These are phyloP conservation scores for Drosophila suzukii DNA, from an alignment of 1,140 invertebrate species.

Conservation along the genomic window DNA sequence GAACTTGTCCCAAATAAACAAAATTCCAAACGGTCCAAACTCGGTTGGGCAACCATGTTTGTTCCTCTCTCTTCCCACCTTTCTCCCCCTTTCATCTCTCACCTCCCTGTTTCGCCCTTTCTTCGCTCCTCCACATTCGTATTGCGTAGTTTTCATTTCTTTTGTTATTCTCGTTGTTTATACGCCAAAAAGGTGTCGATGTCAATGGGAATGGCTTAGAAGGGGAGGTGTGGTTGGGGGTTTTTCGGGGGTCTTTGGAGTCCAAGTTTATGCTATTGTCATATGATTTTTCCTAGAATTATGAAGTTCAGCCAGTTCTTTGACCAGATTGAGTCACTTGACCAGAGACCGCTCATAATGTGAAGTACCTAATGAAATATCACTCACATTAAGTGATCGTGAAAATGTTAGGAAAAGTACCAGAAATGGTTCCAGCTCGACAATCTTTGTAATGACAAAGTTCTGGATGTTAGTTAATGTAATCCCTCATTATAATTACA, in stretches of 20 bases:
- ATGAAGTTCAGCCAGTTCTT: slow-evolving; percentile 37
- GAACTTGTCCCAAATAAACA: slow-evolving; percentile 81
- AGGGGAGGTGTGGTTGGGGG: slow-evolving; percentile 4
- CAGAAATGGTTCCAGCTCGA: background rate
- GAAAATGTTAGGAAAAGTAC: background rate
- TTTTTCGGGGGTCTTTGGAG: slow-evolving; percentile 2
- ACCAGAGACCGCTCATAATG: background rate
- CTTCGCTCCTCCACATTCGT: slow-evolving; percentile 16
- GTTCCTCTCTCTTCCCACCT: background rate
- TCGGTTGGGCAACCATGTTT: slow-evolving; percentile 53
- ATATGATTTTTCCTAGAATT: slow-evolving; percentile 54
- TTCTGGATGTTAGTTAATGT: background rate
- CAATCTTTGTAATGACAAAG: background rate
- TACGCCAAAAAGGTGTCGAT: slow-evolving; percentile 41
- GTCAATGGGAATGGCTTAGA: slow-evolving; percentile 33
- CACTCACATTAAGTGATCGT: background rate
- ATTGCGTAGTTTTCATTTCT: slow-evolving; percentile 39
- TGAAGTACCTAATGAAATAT: slow-evolving; percentile 12
- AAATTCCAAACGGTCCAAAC: slow-evolving; percentile 66
- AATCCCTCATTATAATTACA: background rate
- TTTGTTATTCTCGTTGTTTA: slow-evolving; percentile 42
- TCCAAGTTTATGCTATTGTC: slow-evolving; percentile 32
- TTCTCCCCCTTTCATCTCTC: slow-evolving; percentile 4
- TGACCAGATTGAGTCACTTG: slow-evolving; percentile 56
- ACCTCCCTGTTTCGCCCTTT: slow-evolving; percentile 20